Percentiles rank a stretch among this genome's conserved stretches.
phyloP scores from a whole-genome alignment of 2,113 vertebrate species.

The Sterna hirundo region DNA sequence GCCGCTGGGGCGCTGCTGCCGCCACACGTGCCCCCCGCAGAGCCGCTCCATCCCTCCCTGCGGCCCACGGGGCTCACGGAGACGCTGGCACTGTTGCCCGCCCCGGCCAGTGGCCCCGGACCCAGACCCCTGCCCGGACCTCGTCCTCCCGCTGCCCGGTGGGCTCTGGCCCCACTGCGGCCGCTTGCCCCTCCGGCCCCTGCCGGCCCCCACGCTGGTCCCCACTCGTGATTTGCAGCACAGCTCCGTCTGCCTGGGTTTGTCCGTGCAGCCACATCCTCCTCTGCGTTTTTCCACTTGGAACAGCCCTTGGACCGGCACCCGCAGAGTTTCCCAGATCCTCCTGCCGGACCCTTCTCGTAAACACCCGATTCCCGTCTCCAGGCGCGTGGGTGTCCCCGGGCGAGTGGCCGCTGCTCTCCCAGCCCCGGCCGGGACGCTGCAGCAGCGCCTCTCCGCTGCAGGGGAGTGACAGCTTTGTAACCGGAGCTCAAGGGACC shows the following conservation, averaged over 20 bases:
- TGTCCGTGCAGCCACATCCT: neutral
- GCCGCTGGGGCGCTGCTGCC: neutral
- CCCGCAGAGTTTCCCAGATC: neutral
- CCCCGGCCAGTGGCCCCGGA: neutral
- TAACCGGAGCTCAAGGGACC: neutral
- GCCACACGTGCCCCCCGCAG: neutral
- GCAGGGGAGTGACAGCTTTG: neutral
- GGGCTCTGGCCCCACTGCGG: neutral
- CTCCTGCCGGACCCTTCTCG: neutral
- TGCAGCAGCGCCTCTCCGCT: neutral
- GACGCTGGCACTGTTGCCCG: fast-evolving
- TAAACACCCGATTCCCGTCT: too few relatives aligned
- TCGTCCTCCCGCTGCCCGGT: fast-evolving
- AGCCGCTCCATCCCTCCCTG: too few relatives aligned
- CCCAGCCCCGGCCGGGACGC: neutral
- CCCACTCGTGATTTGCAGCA: neutral
- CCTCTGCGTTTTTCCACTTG: neutral
- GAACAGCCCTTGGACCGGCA: neutral
- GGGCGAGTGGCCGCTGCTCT: fast-evolving
- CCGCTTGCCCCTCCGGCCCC: neutral
- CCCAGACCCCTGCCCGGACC: neutral
- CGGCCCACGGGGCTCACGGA: neutral
- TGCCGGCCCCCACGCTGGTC: neutral
- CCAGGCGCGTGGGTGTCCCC: neutral
- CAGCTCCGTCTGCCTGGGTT: neutral